phyloP scores from a whole-genome alignment of 1,140 invertebrate species.

The Drosophila bocki region DNA sequence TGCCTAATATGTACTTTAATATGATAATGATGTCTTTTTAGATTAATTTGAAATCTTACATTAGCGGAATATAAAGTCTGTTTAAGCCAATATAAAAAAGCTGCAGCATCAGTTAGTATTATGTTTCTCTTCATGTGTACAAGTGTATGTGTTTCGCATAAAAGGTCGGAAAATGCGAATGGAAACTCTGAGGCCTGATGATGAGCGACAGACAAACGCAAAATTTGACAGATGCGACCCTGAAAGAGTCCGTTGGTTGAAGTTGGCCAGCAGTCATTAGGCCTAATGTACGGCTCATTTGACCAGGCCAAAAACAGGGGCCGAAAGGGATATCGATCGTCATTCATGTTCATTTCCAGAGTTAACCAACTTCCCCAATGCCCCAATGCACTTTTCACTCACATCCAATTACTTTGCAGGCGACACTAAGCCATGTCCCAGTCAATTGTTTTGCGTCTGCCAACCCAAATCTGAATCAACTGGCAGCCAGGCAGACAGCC shows the following conservation, averaged over 20 bases:
- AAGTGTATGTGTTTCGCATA: constrained; percentile 24
- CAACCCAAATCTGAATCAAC: constrained; percentile 35
- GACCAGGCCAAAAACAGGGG: constrained; percentile 9
- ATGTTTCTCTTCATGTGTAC: not conserved
- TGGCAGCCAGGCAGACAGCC: not conserved
- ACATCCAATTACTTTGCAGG: constrained; percentile 43
- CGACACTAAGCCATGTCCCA: constrained; percentile 47
- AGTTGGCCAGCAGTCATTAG: constrained; percentile 43
- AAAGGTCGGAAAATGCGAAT: constrained; percentile 45
- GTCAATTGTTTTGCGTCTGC: constrained; percentile 40
- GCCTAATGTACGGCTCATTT: constrained; percentile 37
- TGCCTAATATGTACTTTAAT: not conserved
- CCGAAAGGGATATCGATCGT: constrained; percentile 29
- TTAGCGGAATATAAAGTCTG: not conserved
- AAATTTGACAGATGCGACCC: constrained; percentile 33
- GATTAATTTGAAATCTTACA: too few relatives aligned
- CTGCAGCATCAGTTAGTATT: not conserved
- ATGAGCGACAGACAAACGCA: constrained; percentile 38
- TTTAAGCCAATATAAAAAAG: not conserved
- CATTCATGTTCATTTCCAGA: not conserved
- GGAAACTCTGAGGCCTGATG: constrained; percentile 36
- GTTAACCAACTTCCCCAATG: constrained; percentile 19
- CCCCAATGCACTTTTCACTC: constrained; percentile 39
- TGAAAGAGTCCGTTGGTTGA: constrained; percentile 23
- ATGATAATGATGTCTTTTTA: not conserved